Base-by-base conservation (phyloP, 2,113 vertebrate genomes). In the Piprites chloris region DNA sequence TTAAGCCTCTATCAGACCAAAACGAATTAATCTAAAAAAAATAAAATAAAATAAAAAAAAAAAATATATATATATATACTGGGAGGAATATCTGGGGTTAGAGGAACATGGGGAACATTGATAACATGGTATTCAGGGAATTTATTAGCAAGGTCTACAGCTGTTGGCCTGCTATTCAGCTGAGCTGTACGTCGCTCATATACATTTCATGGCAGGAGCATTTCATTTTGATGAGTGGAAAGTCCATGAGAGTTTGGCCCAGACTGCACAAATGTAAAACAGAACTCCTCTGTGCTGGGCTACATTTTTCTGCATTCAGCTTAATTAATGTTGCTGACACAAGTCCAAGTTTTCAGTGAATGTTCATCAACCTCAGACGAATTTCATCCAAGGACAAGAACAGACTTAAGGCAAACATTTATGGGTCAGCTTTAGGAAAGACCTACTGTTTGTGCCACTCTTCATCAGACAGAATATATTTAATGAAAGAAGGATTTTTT, bases 131-230 rank as follows among this genome's bases (percentile, higher is more conserved):
- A 96, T 96, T 90, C 86, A 61, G 66, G 27, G 96, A 96, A 96
- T 97, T 95, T 97, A 94, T 93, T 89, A 89, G 73, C 82, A 63
- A 93, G 89, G 56, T 92, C 96, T 90, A 96, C 96, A 97, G 96
- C 95, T 97, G 95, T 94, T 93, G 73, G 93, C 69, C 61, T 93
- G 73, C 86, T 96, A 87, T 92, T 95, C 83, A 87, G 69, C 74
- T 66, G 77, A 90, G 90, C 85, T 75, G 61, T 78, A 69, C 41
- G 30, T 90, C 17, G 2, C 86, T 94, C 88, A 93, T 82, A 96
- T 94, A 93, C 88, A 96, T 97, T 96, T 95, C 96, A 96, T 85
- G 90, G 76, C 83, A 89, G 80, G 19, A 93, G 80, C 68, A 71
- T 90, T 96, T 96, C 56, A 89, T 92, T 92, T 84, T 89, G 86